These are phyloP conservation scores for Caradrina kadenii DNA, from an alignment of 2,888 invertebrate genomes.

Conservation along the genomic window DNA sequence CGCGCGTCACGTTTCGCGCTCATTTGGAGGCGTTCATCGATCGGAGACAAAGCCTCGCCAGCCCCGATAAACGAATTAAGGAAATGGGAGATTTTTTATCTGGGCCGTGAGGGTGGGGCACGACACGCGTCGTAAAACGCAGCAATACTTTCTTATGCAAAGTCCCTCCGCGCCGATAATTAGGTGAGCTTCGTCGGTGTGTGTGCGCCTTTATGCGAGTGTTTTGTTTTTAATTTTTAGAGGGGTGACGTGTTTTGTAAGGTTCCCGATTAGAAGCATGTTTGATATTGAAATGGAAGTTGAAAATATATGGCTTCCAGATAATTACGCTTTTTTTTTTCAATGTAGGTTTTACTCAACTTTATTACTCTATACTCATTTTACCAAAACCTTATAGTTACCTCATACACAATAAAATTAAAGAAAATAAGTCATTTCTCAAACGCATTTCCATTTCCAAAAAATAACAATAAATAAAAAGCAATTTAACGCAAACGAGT, in stretches of 20 bases:
- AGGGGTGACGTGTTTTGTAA: constrained; percentile 69
- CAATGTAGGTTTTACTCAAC: neutral
- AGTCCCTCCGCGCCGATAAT: constrained; percentile 88
- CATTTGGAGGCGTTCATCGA: constrained; percentile 89
- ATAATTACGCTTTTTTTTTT: neutral
- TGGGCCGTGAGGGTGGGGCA: constrained; percentile 80
- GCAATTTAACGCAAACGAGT: constrained; percentile 46
- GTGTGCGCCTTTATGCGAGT: constrained; percentile 78
- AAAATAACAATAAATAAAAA: constrained; percentile 40
- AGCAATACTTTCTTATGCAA: constrained; percentile 90
- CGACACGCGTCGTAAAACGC: constrained; percentile 90
- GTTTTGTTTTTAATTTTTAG: constrained; percentile 87
- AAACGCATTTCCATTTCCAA: neutral
- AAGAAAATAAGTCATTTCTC: neutral
- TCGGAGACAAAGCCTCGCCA: constrained; percentile 89
- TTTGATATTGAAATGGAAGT: constrained; percentile 37
- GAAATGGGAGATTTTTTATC: constrained; percentile 91
- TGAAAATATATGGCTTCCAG: constrained; percentile 6
- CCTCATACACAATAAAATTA: neutral
- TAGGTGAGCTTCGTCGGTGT: constrained; percentile 84
- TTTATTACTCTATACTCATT: neutral
- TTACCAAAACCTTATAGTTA: neutral
- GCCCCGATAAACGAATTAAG: constrained; percentile 91
- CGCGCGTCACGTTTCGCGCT: constrained; percentile 88
- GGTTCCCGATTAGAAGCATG: constrained; percentile 56